Base-by-base conservation (phyloP, 2,888 invertebrate genomes). In the Drosophila differens region DNA sequence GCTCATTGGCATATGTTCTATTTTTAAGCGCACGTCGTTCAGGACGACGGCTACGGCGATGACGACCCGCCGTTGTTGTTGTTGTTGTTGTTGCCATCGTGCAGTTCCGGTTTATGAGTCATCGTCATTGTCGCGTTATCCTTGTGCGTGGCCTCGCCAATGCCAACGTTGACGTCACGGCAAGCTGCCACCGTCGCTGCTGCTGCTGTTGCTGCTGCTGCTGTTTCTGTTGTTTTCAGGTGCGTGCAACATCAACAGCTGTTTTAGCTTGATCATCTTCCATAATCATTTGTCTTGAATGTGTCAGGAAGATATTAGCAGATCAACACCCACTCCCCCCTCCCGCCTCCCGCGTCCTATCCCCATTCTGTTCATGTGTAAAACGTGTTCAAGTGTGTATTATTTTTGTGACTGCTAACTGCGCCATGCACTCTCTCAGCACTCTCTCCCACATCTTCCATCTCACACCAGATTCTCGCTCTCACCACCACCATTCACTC, bases 1-100 rank as follows among this genome's bases (percentile, higher is more conserved):
- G 60, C 63, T 74, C 69, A 76, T 79, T 73, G 90, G 91, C 90
- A 89, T 89, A 91, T 87, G 87, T 80, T 91, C 90, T 87, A 91
- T 87, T 87, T 87, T 76, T 89, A 85, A 77, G 67, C 73, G 67
- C 63, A 70, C 70, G 68, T 67, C 70, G 74, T 60, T 72, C 83
- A 81, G 84, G 78, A 80, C 77, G 55, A 81, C 64, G 76, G 19
- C 39, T 9, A 39, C 61, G 65, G 25, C 47, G 67, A 28, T 37
- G 44, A 49, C 61, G 51, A 22, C 22, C 22, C 22, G 47, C 4
- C 47, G 16, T 22, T 22, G 22, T 51, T 55, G 47, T 47, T 47
- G 14, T 66, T 70, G 39, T 51, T 70, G 54, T 32, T 32, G 44
- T 52, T 67, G 59, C 67, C 69, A 69, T 70, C 53, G 25, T 73